A percentile compares a stretch with the other conserved stretches of the same genome.
phyloP scores from a whole-genome alignment of 2,113 vertebrate species.

The Egretta garzetta region DNA sequence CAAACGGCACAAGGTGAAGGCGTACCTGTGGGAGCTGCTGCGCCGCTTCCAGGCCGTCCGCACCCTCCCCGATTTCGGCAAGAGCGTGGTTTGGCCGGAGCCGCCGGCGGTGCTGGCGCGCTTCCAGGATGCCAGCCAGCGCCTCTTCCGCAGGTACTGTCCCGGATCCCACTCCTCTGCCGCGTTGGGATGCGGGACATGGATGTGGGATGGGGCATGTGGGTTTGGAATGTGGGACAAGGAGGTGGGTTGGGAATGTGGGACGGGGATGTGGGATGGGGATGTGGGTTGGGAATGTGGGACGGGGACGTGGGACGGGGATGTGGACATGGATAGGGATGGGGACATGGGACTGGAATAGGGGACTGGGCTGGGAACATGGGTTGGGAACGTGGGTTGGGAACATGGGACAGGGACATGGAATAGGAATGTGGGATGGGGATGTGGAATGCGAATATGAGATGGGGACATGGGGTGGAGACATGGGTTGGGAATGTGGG shows the following conservation, averaged over 20 bases:
- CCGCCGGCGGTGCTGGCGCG: constrained; percentile 78
- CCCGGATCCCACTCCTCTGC: not conserved
- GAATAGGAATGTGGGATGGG: accelerated
- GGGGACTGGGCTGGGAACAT: too few species aligned
- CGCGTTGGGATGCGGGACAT: not conserved
- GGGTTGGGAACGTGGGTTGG: not conserved
- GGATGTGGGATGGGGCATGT: too few species aligned
- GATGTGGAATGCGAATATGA: too few species aligned
- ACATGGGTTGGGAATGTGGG: not conserved
- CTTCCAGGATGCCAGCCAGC: constrained; percentile 84
- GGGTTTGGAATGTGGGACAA: too few species aligned
- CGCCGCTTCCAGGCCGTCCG: constrained; percentile 79
- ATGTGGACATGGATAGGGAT: not conserved
- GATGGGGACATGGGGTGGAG: too few species aligned
- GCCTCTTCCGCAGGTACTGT: constrained; percentile 83
- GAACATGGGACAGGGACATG: not conserved
- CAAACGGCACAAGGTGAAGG: constrained; percentile 87
- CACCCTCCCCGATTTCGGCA: constrained; percentile 82
- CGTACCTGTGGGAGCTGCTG: constrained; percentile 85
- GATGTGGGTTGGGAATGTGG: too few species aligned
- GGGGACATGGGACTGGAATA: too few species aligned
- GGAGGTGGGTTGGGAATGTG: too few species aligned
- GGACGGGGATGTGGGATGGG: too few species aligned
- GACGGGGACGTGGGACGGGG: too few species aligned
- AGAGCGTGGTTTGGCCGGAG: constrained; percentile 81